Base-by-base conservation (phyloP, 2,797 vertebrate species). In the Odontamblyopus lacepedii region DNA sequence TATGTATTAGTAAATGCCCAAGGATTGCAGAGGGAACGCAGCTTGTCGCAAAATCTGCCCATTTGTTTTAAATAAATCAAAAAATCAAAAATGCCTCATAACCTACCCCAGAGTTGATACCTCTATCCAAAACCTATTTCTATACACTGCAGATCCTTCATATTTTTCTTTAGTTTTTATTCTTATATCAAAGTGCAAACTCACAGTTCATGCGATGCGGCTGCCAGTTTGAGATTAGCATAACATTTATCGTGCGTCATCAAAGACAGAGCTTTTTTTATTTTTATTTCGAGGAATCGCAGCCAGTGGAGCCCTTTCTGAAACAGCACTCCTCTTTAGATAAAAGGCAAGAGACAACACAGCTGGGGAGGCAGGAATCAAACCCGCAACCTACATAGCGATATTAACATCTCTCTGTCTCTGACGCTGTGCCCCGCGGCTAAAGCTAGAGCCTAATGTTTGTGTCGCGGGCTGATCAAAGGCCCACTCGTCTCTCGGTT, bases 401-500 rank as follows among this genome's bases (percentile, higher is more conserved):
- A 78, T 82, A 85, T 88, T 81, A 78, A 85, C 79, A 76, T 84
- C 74, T 69, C 72, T 76, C 76, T 76, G 74, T 81, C 73, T 82
- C 66, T 79, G 73, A 88, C 73, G 67, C 65, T 60, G 70, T 76
- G 78, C 74, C 84, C 72, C 67, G 51, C 66, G 63, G 86, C 88
- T 81, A 72, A 71, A 68, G 72, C 18, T 3, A 57, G 70, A 69
- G 75, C 84, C 72, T 80, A 82, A 87, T 83, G 86, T 87, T 83
- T 71, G 80, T 83, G 83, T 87, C 83, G 78, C 71, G 74, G 75
- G 75, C 69, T 80, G 82, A 86, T 88, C 83, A 88, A 86, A 88
- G 80, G 38, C 65, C 69, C 59, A 61, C 50, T 73, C 70, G n/a
- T 78, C 57, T 70, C 44, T 69, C 13, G 41, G 44, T 48, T 48